Evolutionary conservation across 1,140 invertebrate species (phyloP).

Genomic region (Plectrocnemia conspersa): DNA sequence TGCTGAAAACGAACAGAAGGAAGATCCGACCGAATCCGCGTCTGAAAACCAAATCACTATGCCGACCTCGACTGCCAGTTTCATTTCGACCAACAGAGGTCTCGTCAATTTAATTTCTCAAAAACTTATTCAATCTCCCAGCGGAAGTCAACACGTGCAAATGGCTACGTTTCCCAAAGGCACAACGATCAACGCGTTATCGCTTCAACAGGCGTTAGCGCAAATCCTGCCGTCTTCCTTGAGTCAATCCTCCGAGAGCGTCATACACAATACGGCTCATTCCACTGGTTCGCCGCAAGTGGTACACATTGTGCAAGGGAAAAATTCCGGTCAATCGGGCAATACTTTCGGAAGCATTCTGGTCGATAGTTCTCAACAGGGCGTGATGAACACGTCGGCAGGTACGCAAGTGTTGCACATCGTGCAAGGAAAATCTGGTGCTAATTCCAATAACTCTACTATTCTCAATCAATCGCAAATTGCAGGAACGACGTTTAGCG

Average conservation of each 20-base stretch:
- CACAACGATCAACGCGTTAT: slow-evolving; percentile 43
- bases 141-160: slow-evolving; percentile 34
- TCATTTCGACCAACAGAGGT: slow-evolving; percentile 34
- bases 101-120: slow-evolving; percentile 43
- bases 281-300: slow-evolving; percentile 43
- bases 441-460: slow-evolving; percentile 35
- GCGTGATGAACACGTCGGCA: slow-evolving; percentile 43
- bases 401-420: slow-evolving; percentile 48
- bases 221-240: slow-evolving; percentile 48
- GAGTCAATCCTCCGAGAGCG: slow-evolving; percentile 43
- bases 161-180: slow-evolving; percentile 43
- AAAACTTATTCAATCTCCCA: slow-evolving; percentile 39
- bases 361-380: slow-evolving; percentile 45
- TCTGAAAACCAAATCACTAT: slow-evolving; percentile 35
- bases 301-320: slow-evolving; percentile 51
- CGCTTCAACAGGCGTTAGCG: slow-evolving; percentile 48
- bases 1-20: slow-evolving; percentile 42
- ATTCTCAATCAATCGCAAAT: slow-evolving; percentile 38
- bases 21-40: slow-evolving; percentile 46
- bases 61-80: slow-evolving; percentile 37
- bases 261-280: slow-evolving; percentile 33
- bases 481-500: slow-evolving; percentile 39
- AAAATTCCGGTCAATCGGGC: slow-evolving; percentile 39
- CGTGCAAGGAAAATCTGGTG: slow-evolving; percentile 45
- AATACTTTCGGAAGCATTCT: slow-evolving; percentile 43